These are phyloP conservation scores for Hypselothyrea guttata DNA, from an alignment of 2,888 invertebrate species.

Conservation along the genomic window DNA sequence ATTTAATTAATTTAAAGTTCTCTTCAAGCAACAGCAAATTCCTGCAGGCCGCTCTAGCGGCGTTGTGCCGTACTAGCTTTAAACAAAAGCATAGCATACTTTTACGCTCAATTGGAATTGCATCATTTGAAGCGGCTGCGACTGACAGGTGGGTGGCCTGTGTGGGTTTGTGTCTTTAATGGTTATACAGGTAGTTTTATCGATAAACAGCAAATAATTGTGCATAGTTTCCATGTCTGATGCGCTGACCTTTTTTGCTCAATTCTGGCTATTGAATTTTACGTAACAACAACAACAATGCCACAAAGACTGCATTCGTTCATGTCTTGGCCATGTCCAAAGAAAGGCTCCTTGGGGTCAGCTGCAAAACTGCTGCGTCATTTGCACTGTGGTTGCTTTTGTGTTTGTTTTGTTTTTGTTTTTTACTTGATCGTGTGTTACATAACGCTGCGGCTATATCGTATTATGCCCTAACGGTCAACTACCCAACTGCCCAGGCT, in stretches of 20 bases:
- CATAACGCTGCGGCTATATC: slow-evolving; percentile 25
- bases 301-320: slow-evolving; percentile 7
- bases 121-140: slow-evolving; percentile 27
- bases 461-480: slow-evolving; percentile 3
- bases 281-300: slow-evolving; percentile 33
- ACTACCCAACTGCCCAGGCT: neutral
- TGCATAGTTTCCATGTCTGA: slow-evolving; percentile 26
- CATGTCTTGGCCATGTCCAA: slow-evolving; percentile 28
- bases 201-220: slow-evolving; percentile 40
- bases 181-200: slow-evolving; percentile 28
- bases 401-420: no score
- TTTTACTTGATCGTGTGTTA: slow-evolving; percentile 8
- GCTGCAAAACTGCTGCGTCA: neutral
- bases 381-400: neutral
- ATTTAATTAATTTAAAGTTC: no score
- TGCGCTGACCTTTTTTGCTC: slow-evolving; percentile 52
- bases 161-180: no score
- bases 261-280: slow-evolving; percentile 27
- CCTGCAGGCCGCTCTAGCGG: no score
- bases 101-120: slow-evolving; percentile 30
- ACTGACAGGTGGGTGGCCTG: neutral
- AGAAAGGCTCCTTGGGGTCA: neutral
- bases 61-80: slow-evolving; percentile 23
- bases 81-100: slow-evolving; percentile 11
- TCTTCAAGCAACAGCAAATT: no score